Evolutionary conservation across 2,113 vertebrate genomes (phyloP), one percentile per base, ranked within the genome.

Genomic region (Solenodon paradoxus): DNA sequence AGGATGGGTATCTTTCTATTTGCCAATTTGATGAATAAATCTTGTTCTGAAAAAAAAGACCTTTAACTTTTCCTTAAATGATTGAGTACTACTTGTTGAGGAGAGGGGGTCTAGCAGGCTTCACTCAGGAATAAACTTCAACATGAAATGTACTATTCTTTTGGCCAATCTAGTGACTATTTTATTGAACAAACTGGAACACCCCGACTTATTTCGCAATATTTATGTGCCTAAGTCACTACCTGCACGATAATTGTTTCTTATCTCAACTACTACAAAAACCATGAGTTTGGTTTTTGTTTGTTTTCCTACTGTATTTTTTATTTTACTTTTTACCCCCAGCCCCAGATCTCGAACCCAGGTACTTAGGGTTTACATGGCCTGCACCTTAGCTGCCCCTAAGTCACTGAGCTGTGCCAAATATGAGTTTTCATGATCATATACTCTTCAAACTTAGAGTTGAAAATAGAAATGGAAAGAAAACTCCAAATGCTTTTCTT

Each of bases 1-100:
- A 55, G 30, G 24, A 64, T 38, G 12, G 30, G 87, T 49, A 88
- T 45, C 47, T 59, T 83, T 66, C 59, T 32, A 83, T 59, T 59
- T 83, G 77, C 26, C 57, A 77, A 92, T 59, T 3, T n/a, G 13
- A n/a, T 38, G 22, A 87, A 28, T 82, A 78, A 87, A 93, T 72
- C 16, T 19, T 57, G 32, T 78, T 88, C 22, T 74, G 20, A 22
- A 92, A 86, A 92, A 49, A 72, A 66, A 64, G 17, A 28, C 9
- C 71, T 64, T 86, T 74, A 64, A 74, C 24, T 86, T 75, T 86
- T 90, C 40, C 59, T 15, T 93, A 49, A 90, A 74, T 90, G 26
- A 5, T 32, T 20, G 90, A 80, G 66, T 86, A 42, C 35, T 30
- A 53, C 22, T 45, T 45, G 66, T n/a, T n/a, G n/a, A 55, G 20